Percentiles rank a stretch among this genome's conserved stretches.
Conservation (phyloP, 2,797 vertebrate species). For the Phrynocephalus guinanensis region DNA sequence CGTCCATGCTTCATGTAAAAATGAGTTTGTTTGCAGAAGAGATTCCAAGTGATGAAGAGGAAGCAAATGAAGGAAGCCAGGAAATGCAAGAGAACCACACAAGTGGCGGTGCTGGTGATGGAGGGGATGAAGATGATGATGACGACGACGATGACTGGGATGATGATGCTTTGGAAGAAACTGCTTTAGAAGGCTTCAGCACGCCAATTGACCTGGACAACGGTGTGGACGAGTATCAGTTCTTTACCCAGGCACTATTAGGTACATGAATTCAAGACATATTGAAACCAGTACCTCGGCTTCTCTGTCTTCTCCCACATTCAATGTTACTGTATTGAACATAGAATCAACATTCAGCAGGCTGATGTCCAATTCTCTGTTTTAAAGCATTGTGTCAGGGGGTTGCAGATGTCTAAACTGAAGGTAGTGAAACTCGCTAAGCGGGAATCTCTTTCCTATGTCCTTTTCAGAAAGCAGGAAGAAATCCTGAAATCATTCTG, state of each 20-base stretch:
- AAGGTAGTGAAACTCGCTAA: background rate
- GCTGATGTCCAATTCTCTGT: background rate
- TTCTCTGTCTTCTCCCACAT: background rate
- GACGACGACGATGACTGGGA: conserved; percentile 93
- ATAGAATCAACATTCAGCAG: background rate
- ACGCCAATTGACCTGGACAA: conserved; percentile 93
- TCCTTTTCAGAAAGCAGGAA: background rate
- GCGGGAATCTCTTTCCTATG: background rate
- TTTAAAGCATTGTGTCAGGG: background rate
- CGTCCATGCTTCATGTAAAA: background rate
- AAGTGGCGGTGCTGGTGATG: conserved; percentile 75
- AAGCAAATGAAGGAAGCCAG: conserved; percentile 80
- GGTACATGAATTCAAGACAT: conserved; percentile 74
- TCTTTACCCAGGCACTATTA: conserved; percentile 91
- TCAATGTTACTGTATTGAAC: background rate
- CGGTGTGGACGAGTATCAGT: conserved; percentile 93
- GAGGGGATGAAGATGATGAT: conserved; percentile 83
- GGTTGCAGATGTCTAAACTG: background rate
- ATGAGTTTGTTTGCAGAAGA: conserved; percentile 83
- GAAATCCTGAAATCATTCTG: background rate
- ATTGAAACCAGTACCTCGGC: background rate
- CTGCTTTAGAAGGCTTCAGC: conserved; percentile 93
- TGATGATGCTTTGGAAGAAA: conserved; percentile 92
- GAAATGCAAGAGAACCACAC: conserved; percentile 79
- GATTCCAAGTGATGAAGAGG: conserved; percentile 95